A percentile compares a stretch with the other conserved stretches of the same genome.
These are phyloP conservation scores for Elachura formosa DNA, from an alignment of 2,113 vertebrate genomes.

Conservation along the genomic window DNA sequence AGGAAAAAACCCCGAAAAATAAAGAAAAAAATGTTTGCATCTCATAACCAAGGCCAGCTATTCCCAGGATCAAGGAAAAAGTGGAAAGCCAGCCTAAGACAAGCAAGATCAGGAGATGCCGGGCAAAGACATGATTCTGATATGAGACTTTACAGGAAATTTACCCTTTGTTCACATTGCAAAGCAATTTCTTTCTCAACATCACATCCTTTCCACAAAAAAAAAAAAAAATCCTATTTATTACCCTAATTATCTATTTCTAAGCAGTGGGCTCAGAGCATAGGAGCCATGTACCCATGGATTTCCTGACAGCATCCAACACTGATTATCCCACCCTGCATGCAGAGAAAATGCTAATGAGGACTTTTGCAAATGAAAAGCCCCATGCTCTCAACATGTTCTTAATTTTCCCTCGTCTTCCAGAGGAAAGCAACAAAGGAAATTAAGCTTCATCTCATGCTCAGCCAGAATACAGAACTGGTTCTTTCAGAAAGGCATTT, in stretches of 20 bases:
- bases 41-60: neutral
- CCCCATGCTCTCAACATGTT: neutral
- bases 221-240: neutral
- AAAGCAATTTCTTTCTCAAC: neutral
- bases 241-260: neutral
- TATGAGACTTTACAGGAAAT: neutral
- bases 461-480: constrained; percentile 17
- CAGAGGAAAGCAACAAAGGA: constrained; percentile 39
- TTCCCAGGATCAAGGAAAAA: neutral
- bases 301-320: constrained; percentile 41
- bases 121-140: neutral
- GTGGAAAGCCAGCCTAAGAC: neutral
- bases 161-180: neutral
- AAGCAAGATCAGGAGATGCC: neutral
- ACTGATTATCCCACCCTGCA: constrained; percentile 7
- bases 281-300: neutral
- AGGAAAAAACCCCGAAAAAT: neutral
- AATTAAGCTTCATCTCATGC: constrained; percentile 66
- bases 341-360: constrained; percentile 65
- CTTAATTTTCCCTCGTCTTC: constrained; percentile 43
- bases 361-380: constrained; percentile 57
- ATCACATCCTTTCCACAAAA: neutral
- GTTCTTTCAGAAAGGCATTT: constrained; percentile 55
- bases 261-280: neutral
- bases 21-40: too few relatives aligned